Conservation (phyloP, 2,113 vertebrate genomes). For the Dromaius novaehollandiae region DNA sequence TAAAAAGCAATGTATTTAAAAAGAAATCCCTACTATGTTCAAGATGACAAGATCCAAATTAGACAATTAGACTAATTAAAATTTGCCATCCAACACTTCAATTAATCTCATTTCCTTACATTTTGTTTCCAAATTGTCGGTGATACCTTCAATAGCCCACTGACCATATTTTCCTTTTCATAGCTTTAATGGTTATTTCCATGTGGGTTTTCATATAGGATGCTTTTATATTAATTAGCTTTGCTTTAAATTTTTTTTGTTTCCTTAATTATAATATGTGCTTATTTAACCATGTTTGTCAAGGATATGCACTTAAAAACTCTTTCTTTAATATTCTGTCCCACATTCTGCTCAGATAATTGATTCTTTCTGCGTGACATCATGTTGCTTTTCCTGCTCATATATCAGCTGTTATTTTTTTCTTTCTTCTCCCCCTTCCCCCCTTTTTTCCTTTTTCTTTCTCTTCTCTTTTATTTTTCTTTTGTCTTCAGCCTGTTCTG, state of each 20-base stretch:
- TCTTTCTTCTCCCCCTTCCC: constrained; percentile 22
- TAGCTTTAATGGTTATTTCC: constrained; percentile 40
- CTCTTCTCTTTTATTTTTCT: constrained; percentile 74
- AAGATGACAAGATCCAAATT: background rate
- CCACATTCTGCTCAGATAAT: constrained; percentile 75
- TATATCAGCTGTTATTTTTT: constrained; percentile 81
- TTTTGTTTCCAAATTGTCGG: constrained; percentile 4
- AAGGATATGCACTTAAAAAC: constrained; percentile 71
- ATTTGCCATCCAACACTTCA: constrained; percentile 2
- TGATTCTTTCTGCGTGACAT: constrained; percentile 79
- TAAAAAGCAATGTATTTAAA: background rate
- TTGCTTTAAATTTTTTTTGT: constrained; percentile 70
- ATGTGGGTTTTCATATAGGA: constrained; percentile 54
- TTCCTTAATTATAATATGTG: constrained; percentile 77
- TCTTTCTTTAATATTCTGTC: constrained; percentile 77
- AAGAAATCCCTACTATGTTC: background rate
- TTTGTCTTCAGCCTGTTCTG: constrained; percentile 96
- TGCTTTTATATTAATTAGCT: constrained; percentile 81
- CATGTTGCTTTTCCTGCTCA: constrained; percentile 81
- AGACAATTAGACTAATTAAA: background rate
- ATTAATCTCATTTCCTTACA: constrained; percentile 15
- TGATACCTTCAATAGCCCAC: background rate
- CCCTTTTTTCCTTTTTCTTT: constrained; percentile 54
- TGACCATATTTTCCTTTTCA: constrained; percentile 37
- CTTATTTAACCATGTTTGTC: constrained; percentile 83